These are phyloP conservation scores for Taenioides sp. DNA, from an alignment of 2,797 vertebrate genomes.

Conservation along the genomic window DNA sequence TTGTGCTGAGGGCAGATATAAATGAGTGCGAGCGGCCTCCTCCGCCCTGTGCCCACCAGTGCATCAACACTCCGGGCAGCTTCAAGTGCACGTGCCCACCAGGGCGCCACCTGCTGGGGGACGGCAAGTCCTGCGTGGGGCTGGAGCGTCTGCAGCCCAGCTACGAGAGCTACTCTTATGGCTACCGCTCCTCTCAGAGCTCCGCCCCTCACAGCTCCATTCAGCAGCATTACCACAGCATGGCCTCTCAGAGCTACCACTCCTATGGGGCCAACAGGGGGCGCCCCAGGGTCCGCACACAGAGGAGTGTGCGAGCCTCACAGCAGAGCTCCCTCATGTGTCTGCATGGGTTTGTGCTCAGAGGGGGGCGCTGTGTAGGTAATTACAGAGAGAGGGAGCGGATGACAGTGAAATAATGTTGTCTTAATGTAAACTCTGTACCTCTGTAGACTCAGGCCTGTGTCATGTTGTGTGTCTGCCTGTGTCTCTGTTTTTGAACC, in stretches of 20 bases:
- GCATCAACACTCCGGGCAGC: conserved; percentile 93
- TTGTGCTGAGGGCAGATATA: conserved; percentile 89
- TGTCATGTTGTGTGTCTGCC: conserved; percentile 23
- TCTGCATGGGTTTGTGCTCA: conserved; percentile 87
- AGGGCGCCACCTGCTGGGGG: conserved; percentile 91
- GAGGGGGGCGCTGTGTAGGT: conserved; percentile 87
- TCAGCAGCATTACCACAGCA: conserved; percentile 87
- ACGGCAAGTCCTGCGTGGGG: conserved; percentile 95
- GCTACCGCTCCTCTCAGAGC: conserved; percentile 85
- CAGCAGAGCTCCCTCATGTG: conserved; percentile 65
- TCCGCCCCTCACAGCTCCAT: conserved; percentile 80
- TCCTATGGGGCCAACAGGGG: conserved; percentile 73
- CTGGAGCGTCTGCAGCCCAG: conserved; percentile 90
- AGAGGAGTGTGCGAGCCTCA: conserved; percentile 22
- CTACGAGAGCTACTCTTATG: conserved; percentile 82
- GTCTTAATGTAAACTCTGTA: background rate
- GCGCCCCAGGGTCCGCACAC: conserved; percentile 75
- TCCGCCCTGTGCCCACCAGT: conserved; percentile 91
- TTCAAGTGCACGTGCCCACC: conserved; percentile 93
- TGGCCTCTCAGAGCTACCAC: conserved; percentile 91
- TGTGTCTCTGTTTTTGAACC: conserved; percentile 24
- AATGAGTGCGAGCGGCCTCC: conserved; percentile 94
- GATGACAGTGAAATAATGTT: conserved; percentile 20
- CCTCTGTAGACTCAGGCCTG: background rate
- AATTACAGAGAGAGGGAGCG: conserved; percentile 79